Percentiles rank a stretch among this genome's conserved stretches.
phyloP scores from a whole-genome alignment of 92 coral and sea anemone genomes.

The Phenganax marumi region DNA sequence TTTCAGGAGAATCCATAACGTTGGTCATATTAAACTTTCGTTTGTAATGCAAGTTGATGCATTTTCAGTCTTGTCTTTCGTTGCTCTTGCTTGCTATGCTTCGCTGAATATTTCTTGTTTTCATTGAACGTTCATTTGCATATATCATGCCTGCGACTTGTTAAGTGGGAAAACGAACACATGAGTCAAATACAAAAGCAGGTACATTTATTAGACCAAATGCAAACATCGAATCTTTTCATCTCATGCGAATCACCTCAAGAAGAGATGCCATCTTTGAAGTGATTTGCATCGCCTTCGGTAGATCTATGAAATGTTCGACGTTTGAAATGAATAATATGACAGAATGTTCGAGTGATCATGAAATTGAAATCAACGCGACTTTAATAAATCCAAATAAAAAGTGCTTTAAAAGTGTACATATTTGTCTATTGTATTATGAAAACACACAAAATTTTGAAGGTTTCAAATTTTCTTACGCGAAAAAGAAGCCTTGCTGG shows the following conservation, averaged over 20 bases:
- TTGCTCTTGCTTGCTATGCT: constrained; percentile 26
- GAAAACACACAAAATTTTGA: too few relatives aligned
- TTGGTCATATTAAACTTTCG: background rate
- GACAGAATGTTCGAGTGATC: too few relatives aligned
- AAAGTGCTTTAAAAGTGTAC: too few relatives aligned
- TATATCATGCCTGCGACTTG: constrained; percentile 1
- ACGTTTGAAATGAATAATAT: too few relatives aligned
- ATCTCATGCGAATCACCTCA: background rate
- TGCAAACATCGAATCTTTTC: background rate
- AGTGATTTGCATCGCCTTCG: background rate
- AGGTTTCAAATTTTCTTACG: too few relatives aligned
- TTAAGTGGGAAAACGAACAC: constrained; percentile 5
- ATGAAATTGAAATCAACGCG: too few relatives aligned
- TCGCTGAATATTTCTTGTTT: background rate
- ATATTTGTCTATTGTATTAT: too few relatives aligned
- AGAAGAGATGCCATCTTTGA: background rate
- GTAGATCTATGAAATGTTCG: too few relatives aligned
- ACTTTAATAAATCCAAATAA: too few relatives aligned
- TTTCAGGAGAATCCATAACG: constrained; percentile 27
- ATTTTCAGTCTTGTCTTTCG: background rate
- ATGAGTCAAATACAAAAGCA: background rate
- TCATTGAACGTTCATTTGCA: constrained; percentile 13
- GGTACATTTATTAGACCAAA: background rate
- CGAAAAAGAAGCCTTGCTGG: too few relatives aligned
- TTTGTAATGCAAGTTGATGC: background rate